A percentile compares a stretch with the other conserved stretches of the same genome.
phyloP scores from a whole-genome alignment of 2,888 invertebrate genomes.

The Cheilosia impressa region DNA sequence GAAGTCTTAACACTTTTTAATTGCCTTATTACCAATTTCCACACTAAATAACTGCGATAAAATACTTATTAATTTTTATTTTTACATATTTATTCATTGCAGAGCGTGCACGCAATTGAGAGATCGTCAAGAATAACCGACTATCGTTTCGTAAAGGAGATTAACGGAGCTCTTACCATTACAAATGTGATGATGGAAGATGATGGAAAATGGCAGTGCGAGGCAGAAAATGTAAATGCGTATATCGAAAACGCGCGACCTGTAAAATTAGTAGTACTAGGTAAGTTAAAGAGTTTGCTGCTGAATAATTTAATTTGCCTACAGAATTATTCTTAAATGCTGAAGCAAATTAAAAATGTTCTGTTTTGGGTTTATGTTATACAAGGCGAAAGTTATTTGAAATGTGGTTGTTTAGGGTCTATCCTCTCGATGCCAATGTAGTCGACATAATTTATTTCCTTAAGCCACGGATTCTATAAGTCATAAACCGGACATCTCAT shows the following conservation, averaged over 20 bases:
- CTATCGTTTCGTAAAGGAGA: conserved; percentile 83
- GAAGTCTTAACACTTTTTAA: too few relatives aligned
- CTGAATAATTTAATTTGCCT: too few relatives aligned
- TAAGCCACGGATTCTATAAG: too few relatives aligned
- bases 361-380: too few relatives aligned
- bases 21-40: too few relatives aligned
- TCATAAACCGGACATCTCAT: accelerated
- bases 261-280: conserved; percentile 87
- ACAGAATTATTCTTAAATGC: too few relatives aligned
- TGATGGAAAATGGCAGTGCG: conserved; percentile 90
- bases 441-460: too few relatives aligned
- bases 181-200: conserved; percentile 86
- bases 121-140: conserved; percentile 82
- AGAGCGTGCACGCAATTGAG: conserved; percentile 83
- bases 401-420: too few relatives aligned
- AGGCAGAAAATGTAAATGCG: conserved; percentile 87
- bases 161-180: conserved; percentile 83
- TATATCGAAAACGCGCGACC: conserved; percentile 87
- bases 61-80: neutral
- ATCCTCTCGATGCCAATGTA: too few relatives aligned
- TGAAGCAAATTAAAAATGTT: too few relatives aligned
- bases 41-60: too few relatives aligned
- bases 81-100: conserved; percentile 48
- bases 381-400: too few relatives aligned
- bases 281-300: conserved; percentile 80